Conservation (phyloP, 2,888 invertebrate species). For the Machimus atricapillus region DNA sequence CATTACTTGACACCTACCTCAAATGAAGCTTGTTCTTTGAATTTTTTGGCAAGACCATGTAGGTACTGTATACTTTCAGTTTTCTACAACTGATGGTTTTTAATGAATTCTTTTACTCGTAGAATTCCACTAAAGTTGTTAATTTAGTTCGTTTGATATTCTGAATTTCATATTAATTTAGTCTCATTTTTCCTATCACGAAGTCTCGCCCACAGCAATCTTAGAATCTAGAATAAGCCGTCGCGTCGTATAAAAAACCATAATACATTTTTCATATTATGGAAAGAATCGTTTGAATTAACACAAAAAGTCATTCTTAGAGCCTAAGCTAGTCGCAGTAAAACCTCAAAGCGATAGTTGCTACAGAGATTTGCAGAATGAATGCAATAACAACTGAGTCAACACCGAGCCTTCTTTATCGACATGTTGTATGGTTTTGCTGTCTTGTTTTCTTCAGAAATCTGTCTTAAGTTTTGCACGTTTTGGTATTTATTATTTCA, state of each 20-base stretch:
- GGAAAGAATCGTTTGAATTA: background rate
- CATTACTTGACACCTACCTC: too few species aligned
- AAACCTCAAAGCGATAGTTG: background rate
- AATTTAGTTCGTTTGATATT: too few species aligned
- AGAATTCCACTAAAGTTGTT: too few species aligned
- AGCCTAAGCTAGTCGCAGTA: background rate
- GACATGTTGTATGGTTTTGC: background rate
- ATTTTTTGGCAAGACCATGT: too few species aligned
- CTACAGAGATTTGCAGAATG: background rate
- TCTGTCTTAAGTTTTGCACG: background rate
- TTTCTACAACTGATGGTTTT: too few species aligned
- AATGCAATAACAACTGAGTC: background rate
- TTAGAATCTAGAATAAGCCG: too few species aligned
- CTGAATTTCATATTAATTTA: too few species aligned
- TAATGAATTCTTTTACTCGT: too few species aligned
- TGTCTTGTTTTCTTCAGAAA: background rate
- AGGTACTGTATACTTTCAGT: too few species aligned
- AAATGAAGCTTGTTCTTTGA: too few species aligned
- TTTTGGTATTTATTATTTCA: background rate
- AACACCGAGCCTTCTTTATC: background rate
- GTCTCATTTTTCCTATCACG: too few species aligned
- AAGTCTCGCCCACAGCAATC: too few species aligned
- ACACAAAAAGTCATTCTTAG: background rate
- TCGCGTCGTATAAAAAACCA: background rate
- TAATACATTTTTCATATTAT: background rate